Base-by-base conservation (phyloP, 2,797 vertebrate species). In the Coregonus ussuriensis region DNA sequence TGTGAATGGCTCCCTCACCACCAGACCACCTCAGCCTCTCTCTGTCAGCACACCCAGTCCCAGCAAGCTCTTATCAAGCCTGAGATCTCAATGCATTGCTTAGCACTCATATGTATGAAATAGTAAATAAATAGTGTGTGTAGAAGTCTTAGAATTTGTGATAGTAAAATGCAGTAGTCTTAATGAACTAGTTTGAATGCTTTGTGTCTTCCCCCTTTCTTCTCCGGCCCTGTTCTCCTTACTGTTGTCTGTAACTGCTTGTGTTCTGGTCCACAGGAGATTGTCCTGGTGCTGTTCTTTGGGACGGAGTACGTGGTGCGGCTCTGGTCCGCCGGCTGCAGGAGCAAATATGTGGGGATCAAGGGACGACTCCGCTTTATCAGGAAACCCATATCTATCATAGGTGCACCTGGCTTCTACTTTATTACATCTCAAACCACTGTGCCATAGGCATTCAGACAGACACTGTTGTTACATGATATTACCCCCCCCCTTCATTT, bases 311-410 rank as follows among this genome's bases (percentile, higher is more conserved):
- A 97, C 67, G 85, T 94, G 86, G 94, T 97, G 59, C 93, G 95
- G 66, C 87, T 97, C 80, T 98, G 96, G 96, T 96, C 96, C 33
- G 96, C 97, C 51, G 97, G 96, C 87, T 97, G 96, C 85, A 94
- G 96, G 86, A 97, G 95, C 89, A 97, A 97, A 91, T 97, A 97
- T 31, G 92, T 96, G 41, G 97, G 96, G 78, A 92, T 98, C 88
- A 94, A 91, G 84, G 96, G 96, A 74, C 94, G 96, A 72, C 93
- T 97, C 59, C 91, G 94, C n/a, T 97, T 97, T 89, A 93, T 95
- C 91, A 94, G 96, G 88, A 97, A 98, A 88, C 96, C 96, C 81
- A 96, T 97, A 89, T 97, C 96, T 31, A 95, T 97, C 82, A 97
- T 97, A 75, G 96, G 96, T 97, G 84, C 87, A 84, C 83, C 86